Base-by-base conservation (phyloP, 2,888 invertebrate species). In the Labia minor region DNA sequence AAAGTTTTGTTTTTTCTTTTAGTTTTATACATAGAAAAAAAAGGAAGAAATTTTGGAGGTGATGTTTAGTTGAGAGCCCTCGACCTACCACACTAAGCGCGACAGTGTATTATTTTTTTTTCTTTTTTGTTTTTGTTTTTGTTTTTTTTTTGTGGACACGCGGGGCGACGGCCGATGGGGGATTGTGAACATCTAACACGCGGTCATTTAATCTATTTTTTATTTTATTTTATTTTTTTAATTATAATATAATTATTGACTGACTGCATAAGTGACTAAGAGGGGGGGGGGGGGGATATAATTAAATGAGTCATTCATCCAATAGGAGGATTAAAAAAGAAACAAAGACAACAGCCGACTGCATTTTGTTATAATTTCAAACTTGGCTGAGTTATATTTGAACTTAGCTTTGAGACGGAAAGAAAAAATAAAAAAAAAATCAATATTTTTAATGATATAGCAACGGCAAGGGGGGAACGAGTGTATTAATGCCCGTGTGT, bases 391-490 rank as follows among this genome's bases (percentile, higher is more conserved):
- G 49, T 49, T 8, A 8, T 49, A 49, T 49, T 49, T 49, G 3
- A 49, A 49, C 49, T 49, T 8, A 49, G 49, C 49, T 49, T 49
- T 49, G 49, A 49, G 49, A 49, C n/a, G n/a, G n/a, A n/a, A n/a
- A n/a, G n/a, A n/a, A n/a, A n/a, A n/a, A n/a, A n/a, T n/a, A n/a
- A n/a, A 49, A 14, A 49, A 49, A 49, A 49, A 49, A 49, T 49
- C 49, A 49, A 49, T 49, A 49, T 49, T 49, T 49, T 49, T 49
- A 49, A 49, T 49, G 49, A 49, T 49, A 10, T 49, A 49, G 49
- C 49, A 49, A 49, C 49, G 49, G n/a, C n/a, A 49, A 49, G 49
- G 49, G 49, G 49, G n/a, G n/a, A n/a, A n/a, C n/a, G n/a, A 49
- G 49, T 14, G 49, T 14, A n/a, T n/a, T 49, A n/a, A 49, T 49